phyloP scores from a whole-genome alignment of 2,113 vertebrate species.

The Delphinus delphis region DNA sequence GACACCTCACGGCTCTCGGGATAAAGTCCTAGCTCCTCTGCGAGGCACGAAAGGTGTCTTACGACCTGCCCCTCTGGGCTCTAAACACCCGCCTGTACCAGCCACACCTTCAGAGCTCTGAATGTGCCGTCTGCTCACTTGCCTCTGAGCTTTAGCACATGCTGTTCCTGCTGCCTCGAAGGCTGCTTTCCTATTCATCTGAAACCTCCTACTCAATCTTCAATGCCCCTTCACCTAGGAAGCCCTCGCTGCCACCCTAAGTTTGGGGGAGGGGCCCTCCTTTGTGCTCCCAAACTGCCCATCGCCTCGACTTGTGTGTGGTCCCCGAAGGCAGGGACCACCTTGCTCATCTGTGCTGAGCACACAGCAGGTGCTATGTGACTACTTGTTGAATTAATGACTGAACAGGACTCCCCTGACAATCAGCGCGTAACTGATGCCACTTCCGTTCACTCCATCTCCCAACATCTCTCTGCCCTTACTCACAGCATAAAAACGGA shows the following conservation, averaged over 20 bases:
- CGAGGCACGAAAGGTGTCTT: neutral
- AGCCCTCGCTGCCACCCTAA: neutral
- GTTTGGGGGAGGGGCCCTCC: neutral
- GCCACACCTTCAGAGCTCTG: neutral
- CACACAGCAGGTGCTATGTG: neutral
- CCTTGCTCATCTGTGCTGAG: neutral
- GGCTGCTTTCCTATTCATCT: neutral
- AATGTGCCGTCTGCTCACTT: neutral
- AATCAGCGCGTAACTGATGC: neutral
- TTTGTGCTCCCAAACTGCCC: neutral
- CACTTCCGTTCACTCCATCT: neutral
- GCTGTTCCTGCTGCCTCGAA: neutral
- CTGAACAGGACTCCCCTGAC: neutral
- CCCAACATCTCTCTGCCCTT: neutral
- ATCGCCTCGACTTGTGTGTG: no score
- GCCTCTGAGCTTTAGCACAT: neutral
- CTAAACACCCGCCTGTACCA: neutral
- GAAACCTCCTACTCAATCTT: neutral
- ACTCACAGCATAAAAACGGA: accelerated
- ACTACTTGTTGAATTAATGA: neutral
- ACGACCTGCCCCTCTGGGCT: neutral
- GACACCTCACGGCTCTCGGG: neutral
- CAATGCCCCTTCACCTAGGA: neutral
- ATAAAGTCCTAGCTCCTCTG: neutral
- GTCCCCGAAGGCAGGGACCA: neutral